Conservation (phyloP, 2,113 vertebrate genomes). For the Megalops atlanticus region DNA sequence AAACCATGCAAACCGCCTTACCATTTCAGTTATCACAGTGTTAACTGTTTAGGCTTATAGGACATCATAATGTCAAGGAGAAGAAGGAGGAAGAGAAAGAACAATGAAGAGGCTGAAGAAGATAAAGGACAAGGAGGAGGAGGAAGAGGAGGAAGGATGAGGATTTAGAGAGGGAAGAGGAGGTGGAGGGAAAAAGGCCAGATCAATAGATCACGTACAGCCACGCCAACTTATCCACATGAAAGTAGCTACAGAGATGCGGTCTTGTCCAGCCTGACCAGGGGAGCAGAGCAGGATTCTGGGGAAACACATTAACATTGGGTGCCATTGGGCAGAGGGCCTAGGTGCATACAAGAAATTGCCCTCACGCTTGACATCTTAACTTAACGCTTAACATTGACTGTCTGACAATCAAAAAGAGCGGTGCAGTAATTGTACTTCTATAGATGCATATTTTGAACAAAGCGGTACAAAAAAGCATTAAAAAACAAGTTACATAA, state of each 20-base stretch:
- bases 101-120: background rate
- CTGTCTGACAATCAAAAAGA: constrained; percentile 10
- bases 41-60: too few species aligned
- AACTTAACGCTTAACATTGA: background rate
- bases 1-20: too few species aligned
- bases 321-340: background rate
- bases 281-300: too few species aligned
- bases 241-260: too few species aligned
- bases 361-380: background rate
- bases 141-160: background rate
- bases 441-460: constrained; percentile 6
- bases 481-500: constrained; percentile 17
- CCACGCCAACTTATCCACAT: too few species aligned
- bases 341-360: background rate
- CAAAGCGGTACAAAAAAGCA: background rate
- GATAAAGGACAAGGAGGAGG: background rate
- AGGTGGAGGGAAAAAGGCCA: too few species aligned
- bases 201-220: too few species aligned
- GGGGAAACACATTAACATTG: too few species aligned
- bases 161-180: too few species aligned
- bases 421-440: background rate
- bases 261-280: too few species aligned
- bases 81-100: background rate
- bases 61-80: too few species aligned
- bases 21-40: too few species aligned